These are phyloP conservation scores for Mobula hypostoma DNA, from an alignment of 2,113 vertebrate genomes.

Conservation along the genomic window DNA sequence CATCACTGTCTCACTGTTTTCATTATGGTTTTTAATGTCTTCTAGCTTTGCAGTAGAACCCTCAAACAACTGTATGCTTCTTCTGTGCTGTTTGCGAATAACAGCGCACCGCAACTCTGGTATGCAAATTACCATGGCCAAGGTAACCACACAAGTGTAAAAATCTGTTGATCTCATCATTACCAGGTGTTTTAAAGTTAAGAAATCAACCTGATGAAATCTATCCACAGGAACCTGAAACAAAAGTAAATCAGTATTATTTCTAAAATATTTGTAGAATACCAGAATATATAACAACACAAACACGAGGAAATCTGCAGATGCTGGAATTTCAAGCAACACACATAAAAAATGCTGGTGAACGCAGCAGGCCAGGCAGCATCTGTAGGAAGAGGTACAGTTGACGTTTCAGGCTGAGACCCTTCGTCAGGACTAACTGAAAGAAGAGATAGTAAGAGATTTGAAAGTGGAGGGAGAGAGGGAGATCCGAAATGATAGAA, in stretches of 20 bases:
- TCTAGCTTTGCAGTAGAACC: slow-evolving; percentile 39
- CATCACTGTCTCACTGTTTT: slow-evolving; percentile 37
- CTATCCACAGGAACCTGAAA: slow-evolving; percentile 47
- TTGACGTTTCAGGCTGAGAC: too few relatives aligned
- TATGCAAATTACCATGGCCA: slow-evolving; percentile 51
- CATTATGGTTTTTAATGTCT: slow-evolving; percentile 37
- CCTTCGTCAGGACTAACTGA: too few relatives aligned
- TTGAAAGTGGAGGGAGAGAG: too few relatives aligned
- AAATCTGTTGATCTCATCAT: slow-evolving; percentile 50
- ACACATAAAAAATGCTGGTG: too few relatives aligned
- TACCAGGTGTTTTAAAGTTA: slow-evolving; percentile 41
- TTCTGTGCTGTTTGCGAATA: slow-evolving; percentile 42
- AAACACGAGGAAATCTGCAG: too few relatives aligned
- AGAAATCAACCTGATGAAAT: slow-evolving; percentile 36
- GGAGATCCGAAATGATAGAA: too few relatives aligned
- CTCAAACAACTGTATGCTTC: slow-evolving; percentile 39
- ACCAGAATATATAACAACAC: neutral
- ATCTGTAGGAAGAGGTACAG: too few relatives aligned
- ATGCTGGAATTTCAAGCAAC: too few relatives aligned
- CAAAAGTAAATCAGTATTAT: slow-evolving; percentile 38
- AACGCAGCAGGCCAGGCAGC: too few relatives aligned
- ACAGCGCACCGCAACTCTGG: slow-evolving; percentile 45
- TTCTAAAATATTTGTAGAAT: neutral
- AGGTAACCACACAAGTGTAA: slow-evolving; percentile 47
- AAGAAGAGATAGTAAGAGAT: too few relatives aligned